Percentiles rank a stretch among this genome's conserved stretches.
phyloP scores from a whole-genome alignment of 2,113 vertebrate species.

The Tenrec ecaudatus region DNA sequence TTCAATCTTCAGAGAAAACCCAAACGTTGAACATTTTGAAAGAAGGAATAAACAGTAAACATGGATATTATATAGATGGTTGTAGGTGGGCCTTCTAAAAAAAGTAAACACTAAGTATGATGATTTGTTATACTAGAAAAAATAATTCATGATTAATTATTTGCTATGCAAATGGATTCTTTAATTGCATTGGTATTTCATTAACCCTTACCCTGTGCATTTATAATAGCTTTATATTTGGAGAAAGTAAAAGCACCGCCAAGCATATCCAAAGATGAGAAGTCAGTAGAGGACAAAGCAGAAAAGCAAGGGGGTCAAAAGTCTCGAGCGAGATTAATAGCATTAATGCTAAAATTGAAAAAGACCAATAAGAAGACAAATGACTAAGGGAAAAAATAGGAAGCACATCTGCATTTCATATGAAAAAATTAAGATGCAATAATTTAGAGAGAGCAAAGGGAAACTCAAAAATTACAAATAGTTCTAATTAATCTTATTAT shows the following conservation, averaged over 20 bases:
- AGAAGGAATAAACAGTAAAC: background rate
- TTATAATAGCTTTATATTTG: constrained; percentile 6
- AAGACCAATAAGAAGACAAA: constrained; percentile 36
- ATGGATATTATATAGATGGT: background rate
- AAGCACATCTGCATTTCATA: background rate
- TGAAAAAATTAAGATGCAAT: background rate
- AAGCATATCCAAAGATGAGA: constrained; percentile 1
- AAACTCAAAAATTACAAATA: background rate
- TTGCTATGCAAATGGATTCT: constrained; percentile 58
- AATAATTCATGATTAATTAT: constrained; percentile 40
- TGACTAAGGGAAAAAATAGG: background rate
- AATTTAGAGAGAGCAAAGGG: background rate
- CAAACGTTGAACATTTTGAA: background rate
- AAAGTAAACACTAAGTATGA: constrained; percentile 13
- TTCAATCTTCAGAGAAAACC: constrained; percentile 25
- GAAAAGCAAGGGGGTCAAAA: constrained; percentile 28
- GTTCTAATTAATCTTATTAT: background rate
- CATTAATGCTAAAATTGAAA: constrained; percentile 2
- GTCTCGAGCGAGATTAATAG: constrained; percentile 20
- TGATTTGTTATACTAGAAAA: constrained; percentile 52
- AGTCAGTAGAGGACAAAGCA: background rate
- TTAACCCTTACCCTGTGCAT: background rate
- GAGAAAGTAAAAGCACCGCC: constrained; percentile 14
- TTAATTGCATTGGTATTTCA: constrained; percentile 19
- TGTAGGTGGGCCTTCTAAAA: background rate